Base-by-base conservation (phyloP, 1,140 invertebrate genomes). In the Epicauta chinensis region DNA sequence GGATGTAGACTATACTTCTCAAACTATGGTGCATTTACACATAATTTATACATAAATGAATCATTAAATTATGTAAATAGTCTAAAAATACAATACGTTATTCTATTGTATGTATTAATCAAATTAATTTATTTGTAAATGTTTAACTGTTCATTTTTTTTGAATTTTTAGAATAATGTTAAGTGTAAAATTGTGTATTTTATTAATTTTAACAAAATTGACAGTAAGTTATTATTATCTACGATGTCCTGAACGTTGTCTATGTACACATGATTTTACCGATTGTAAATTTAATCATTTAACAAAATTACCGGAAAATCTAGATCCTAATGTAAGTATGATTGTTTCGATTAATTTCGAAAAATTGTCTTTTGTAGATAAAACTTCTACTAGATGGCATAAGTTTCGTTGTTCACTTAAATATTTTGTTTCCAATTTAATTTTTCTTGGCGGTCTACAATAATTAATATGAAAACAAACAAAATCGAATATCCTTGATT, bases 291-390 rank as follows among this genome's bases (percentile, higher is more conserved):
- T 55, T 40, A 46, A 38, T 9, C 38, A 40, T 9, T 34, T 62
- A 16, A 15, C 37, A 2, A 39, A 47, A 29, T 46, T 62, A 37
- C 57, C 57, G 5, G 2, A n/a, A 6, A 51, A 41, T 16, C 51
- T 62, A 30, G 44, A 62, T 38, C 10, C 32, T 15, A 50, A 59
- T 37, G 60, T 62, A 57, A 55, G 51, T 52, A 53, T 16, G 7
- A 23, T 2, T 7, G 23, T 23, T 23, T 23, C 1, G 4, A 23
- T 23, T 23, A 23, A 23, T 23, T 23, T 5, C 0, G 1, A 23
- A 23, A 23, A 23, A 23, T 5, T 7, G 4, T 7, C 23, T 5
- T 23, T 23, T 7, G 23, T 5, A 23, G 7, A 23, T 23, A 23
- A 7, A 23, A 23, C 23, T 2, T 23, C 23, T 23, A 23, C 23